Base-by-base conservation (phyloP, 2,797 vertebrate species). In the Platalea minor region DNA sequence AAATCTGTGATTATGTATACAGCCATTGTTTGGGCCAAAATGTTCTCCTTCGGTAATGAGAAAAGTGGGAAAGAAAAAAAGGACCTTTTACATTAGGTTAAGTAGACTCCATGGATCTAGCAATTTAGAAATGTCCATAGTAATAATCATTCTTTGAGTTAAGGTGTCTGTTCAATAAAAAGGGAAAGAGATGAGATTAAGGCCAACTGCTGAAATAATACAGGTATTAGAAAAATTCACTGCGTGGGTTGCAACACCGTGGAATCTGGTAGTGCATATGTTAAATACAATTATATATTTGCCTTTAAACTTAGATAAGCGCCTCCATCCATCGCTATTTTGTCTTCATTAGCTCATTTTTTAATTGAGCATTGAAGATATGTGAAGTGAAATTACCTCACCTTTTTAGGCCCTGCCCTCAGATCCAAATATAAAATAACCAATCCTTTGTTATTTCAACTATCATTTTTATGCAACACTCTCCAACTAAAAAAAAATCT, bases 71-170 rank as follows among this genome's bases (percentile, higher is more conserved):
- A 80, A 73, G 50, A 11, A 60, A 46, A 76, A 88, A 77, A 73
- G 46, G 57, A 85, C 87, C 81, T 96, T 83, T 89, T 67, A 9
- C 51, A 23, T 63, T 11, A 61, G 68, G 81, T 93, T 95, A 95
- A 91, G 61, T 13, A 74, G 89, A 45, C 31, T 88, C 50, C 57
- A 56, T 11, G 84, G 64, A 95, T 68, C 56, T 57, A 86, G 67
- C 35, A 83, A 93, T 95, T 95, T 78, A 85, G 65, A 83, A 88
- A 81, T 76, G 96, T 76, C 85, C 77, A 75, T 1, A 78, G 75
- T 46, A 84, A 59, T 72, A 80, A 92, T 68, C 46, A n/a, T 37
- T 59, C 84, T 80, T 74, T 82, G 67, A 91, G 65, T 64, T 63
- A 54, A 75, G 61, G 76, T 57, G 64, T 61, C 48, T 80, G 29